These are phyloP conservation scores for Hedychridium roseum DNA, from an alignment of 2,888 invertebrate species.

Conservation along the genomic window DNA sequence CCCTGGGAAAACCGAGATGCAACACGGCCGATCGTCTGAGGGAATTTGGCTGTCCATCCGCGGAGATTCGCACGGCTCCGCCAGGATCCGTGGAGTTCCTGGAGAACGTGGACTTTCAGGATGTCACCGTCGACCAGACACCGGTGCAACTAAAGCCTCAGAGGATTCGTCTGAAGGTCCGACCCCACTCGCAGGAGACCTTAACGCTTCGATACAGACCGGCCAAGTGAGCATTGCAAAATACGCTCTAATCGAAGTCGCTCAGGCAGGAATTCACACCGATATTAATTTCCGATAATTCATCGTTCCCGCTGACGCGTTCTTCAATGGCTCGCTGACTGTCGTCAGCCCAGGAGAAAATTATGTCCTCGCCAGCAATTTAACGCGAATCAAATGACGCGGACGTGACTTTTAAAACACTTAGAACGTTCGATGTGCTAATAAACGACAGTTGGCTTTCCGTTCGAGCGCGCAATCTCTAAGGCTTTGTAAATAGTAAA, in stretches of 20 bases:
- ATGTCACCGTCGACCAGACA: conserved; percentile 63
- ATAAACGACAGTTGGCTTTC: no score
- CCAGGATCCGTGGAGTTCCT: conserved; percentile 20
- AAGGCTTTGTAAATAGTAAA: no score
- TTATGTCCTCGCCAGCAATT: no score
- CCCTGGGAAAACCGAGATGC: conserved; percentile 43
- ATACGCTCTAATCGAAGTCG: not conserved
- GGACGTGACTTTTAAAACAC: no score
- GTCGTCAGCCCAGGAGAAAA: no score
- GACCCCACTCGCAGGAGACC: conserved; percentile 70
- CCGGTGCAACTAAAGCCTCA: conserved; percentile 76
- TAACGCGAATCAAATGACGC: no score
- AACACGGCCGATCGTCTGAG: conserved; percentile 36
- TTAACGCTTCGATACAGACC: conserved; percentile 75
- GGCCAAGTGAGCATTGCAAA: conserved; percentile 63
- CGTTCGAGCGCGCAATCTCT: no score
- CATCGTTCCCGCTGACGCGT: no score
- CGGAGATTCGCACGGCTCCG: conserved; percentile 30
- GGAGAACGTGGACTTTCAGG: conserved; percentile 64
- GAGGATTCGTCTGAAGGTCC: conserved; percentile 68
- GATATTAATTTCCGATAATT: no score
- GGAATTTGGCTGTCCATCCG: conserved; percentile 38
- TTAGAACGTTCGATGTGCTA: no score
- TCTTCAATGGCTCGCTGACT: no score
- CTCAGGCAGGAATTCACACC: no score